Evolutionary conservation across 2,888 invertebrate genomes (phyloP), one percentile per base, ranked within the genome.

Genomic region (Cerceris rybyensis): DNA sequence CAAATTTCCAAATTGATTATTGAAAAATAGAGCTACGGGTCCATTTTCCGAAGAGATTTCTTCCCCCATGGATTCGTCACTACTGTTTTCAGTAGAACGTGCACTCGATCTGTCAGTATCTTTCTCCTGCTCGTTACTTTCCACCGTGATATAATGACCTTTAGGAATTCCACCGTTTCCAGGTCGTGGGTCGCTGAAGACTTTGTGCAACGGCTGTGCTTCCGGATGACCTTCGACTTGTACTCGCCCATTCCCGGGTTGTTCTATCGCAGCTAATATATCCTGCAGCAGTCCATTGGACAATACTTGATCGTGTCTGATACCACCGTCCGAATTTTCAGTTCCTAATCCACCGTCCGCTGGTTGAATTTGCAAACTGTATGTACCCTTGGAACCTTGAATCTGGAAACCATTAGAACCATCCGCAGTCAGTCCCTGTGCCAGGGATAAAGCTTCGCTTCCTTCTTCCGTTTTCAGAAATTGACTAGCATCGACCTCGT

Each of bases 181-280:
- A 5, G 82, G 76, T 7, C 83, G 83, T 9, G 79, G 75, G 61
- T 88, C 86, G 50, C 80, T 78, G 80, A 88, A 87, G 50, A 83
- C 81, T 74, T 88, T 80, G 66, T 88, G 82, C 61, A 86, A 58
- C 0, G 81, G 78, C 60, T 90, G 91, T 13, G 80, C 78, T 67
- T 89, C 88, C 0, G 87, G 85, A 1, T 76, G 63, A 8, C 75
- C 88, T 75, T 92, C 89, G 43, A 90, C 73, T 69, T 89, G 87
- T 28, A 91, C 74, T 0, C 81, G 86, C 7, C 87, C 89, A 2
- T 80, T 80, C 6, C 86, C 87, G 0, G 96, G 96, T 80, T 96
- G 95, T 88, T 97, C 97, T 61, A 97, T 97, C 0, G 97, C 97
- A 77, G 96, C 95, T 2, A 97, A 91, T 70, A 97, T 97, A 66